Evolutionary conservation across 2,797 vertebrate genomes (phyloP).

Genomic region (Hypotaenidia okinawae): DNA sequence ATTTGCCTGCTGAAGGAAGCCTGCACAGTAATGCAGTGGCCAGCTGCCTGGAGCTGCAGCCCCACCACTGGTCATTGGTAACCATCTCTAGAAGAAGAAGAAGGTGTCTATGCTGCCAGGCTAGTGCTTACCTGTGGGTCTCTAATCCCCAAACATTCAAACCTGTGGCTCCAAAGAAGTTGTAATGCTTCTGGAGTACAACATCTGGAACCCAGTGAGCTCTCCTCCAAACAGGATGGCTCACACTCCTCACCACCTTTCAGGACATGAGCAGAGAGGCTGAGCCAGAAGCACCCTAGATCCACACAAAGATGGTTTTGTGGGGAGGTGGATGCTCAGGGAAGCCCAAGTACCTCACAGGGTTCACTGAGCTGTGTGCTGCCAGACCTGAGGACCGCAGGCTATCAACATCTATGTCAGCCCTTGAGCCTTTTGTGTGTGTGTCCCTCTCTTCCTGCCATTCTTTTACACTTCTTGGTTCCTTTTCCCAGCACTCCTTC

Average conservation of each 20-base stretch:
- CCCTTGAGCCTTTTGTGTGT: background rate
- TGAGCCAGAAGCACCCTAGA: background rate
- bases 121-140: background rate
- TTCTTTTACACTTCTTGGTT: background rate
- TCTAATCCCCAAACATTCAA: background rate
- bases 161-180: background rate
- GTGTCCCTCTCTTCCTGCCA: background rate
- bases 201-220: background rate
- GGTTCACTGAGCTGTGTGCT: background rate
- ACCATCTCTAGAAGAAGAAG: background rate
- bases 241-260: background rate
- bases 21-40: background rate
- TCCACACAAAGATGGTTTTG: background rate
- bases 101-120: background rate
- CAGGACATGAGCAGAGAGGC: fast-evolving
- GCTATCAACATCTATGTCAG: background rate
- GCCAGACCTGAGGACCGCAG: background rate
- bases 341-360: background rate
- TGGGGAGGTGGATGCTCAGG: background rate
- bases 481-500: background rate
- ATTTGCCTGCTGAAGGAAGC: background rate
- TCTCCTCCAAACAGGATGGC: background rate
- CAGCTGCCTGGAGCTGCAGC: background rate
- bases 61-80: background rate
- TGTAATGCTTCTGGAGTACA: background rate